Evolutionary conservation across 2,888 invertebrate species (phyloP).

Genomic region (Orthosia incerta): DNA sequence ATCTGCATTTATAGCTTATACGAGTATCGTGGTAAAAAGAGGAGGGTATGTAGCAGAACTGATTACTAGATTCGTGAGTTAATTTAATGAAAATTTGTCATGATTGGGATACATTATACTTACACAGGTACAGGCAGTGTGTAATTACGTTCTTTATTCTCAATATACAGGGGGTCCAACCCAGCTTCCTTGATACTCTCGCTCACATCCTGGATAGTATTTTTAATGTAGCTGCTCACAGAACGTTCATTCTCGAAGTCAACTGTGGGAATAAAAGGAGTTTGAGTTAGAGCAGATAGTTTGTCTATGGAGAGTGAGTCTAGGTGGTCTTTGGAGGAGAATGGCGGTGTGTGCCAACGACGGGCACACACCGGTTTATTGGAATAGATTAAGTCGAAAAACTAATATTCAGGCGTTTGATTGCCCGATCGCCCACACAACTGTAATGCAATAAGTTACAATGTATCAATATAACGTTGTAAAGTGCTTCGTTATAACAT

Average conservation of each 20-base stretch:
- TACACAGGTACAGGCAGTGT: slow-evolving; percentile 77
- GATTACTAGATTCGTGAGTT: too few species aligned
- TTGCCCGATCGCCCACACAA: too few species aligned
- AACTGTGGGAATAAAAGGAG: slow-evolving; percentile 8
- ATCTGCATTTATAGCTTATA: too few species aligned
- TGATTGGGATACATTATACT: slow-evolving; percentile 56
- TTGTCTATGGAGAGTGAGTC: too few species aligned
- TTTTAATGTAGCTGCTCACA: slow-evolving; percentile 65
- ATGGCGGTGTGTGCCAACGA: too few species aligned
- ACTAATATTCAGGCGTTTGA: too few species aligned
- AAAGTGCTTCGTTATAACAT: background rate
- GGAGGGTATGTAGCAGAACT: too few species aligned
- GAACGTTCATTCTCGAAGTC: slow-evolving; percentile 61
- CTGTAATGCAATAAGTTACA: slow-evolving; percentile 2
- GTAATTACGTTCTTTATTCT: slow-evolving; percentile 31
- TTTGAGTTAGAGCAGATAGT: too few species aligned
- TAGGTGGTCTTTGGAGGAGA: too few species aligned
- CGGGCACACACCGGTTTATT: too few species aligned
- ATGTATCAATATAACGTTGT: background rate
- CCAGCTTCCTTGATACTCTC: slow-evolving; percentile 72
- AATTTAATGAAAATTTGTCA: too few species aligned
- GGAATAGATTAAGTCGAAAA: too few species aligned
- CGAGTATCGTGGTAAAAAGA: background rate
- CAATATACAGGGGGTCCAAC: slow-evolving; percentile 74
- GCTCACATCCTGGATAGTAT: slow-evolving; percentile 68